Base-by-base conservation (phyloP, 2,113 vertebrate species). In the Brevimyrus niger region DNA sequence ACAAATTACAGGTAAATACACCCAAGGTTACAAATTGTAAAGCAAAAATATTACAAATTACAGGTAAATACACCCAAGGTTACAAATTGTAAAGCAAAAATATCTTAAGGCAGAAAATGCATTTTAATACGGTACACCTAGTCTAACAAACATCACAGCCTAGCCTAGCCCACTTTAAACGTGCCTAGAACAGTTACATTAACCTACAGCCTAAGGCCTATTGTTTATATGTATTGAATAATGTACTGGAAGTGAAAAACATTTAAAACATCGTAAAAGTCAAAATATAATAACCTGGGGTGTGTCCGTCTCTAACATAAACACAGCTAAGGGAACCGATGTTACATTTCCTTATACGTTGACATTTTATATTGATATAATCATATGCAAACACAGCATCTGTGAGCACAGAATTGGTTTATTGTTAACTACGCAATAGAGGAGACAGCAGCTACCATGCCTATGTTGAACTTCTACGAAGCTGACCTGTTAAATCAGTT, bases 341-440 rank as follows among this genome's bases (percentile, higher is more conserved):
- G 3, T 84, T 17, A 2, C 9, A 84, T 47, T 84, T 42, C 42
- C 38, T 84, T 80, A 80, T 80, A 42, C 42, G 73, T 80, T 10
- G 80, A n/a, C 42, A 47, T 84, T 84, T 84, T 84, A 84, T 46
- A 84, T 84, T n/a, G 82, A n/a, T 84, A 84, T 84, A n/a, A 47
- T n/a, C 38, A 3, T 44, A 47, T 44, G 38, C 38, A 47, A 38
- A 84, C 17, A 84, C 17, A 84, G 1, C 21, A 8, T 84, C 8
- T n/a, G 46, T 84, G 44, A 84, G 7, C 47, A 46, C 42, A 47
- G 19, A 84, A 47, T 84, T 46, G 44, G 17, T 84, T 84, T n/a
- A 84, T 44, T n/a, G 42, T 44, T 84, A 84, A 84, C 82, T 46
- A 83, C 2, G 82, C 42, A 84, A 42, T 47, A 84, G 9, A 13